Evolutionary conservation across 2,113 vertebrate genomes (phyloP), one percentile per base, ranked within the genome.

Genomic region (Amphiprion ocellaris): DNA sequence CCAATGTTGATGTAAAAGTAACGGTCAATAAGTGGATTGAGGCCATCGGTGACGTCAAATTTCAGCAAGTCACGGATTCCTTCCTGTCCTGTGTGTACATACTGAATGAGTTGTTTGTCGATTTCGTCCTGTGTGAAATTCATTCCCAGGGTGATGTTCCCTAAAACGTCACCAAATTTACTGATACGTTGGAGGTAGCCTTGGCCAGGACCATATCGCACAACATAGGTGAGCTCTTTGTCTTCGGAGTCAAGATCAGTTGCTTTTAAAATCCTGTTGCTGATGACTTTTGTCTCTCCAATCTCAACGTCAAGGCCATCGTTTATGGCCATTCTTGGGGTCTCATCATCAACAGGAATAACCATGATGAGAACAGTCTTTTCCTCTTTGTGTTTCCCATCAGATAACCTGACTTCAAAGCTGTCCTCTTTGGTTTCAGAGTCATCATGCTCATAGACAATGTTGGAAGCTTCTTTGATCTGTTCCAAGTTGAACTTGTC

Each of bases 201-300:
- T 73, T 98, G 97, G 26, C 87, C 75, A 6, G 97, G 98, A 4
- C 97, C 96, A 0, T 96, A 97, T 15, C 93, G 95, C 84, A 98
- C 81, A 63, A 97, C 58, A 58, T 97, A 99, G 0, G 92, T 93
- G 46, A 99, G 93, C 0, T 92, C 92, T 92, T 94, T 96, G 82
- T 99, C 97, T 81, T 98, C 97, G 9, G 98, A 98, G 83, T 99
- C 98, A 23, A 99, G 92, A 89, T 99, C 98, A 28, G 97, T 97
- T 44, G 97, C 97, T 88, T 96, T 97, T 73, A 99, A 86, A 70
- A 97, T 88, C 69, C 91, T 96, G 85, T 94, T 95, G 77, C 89
- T 95, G 76, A 99, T 96, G 30, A 94, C 90, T 93, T 95, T 98
- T 16, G 96, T 97, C 87, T 97, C 97, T 14, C 96, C 96, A 15